Conservation (phyloP, 2,113 vertebrate species). For the Cryptotis parvus region DNA sequence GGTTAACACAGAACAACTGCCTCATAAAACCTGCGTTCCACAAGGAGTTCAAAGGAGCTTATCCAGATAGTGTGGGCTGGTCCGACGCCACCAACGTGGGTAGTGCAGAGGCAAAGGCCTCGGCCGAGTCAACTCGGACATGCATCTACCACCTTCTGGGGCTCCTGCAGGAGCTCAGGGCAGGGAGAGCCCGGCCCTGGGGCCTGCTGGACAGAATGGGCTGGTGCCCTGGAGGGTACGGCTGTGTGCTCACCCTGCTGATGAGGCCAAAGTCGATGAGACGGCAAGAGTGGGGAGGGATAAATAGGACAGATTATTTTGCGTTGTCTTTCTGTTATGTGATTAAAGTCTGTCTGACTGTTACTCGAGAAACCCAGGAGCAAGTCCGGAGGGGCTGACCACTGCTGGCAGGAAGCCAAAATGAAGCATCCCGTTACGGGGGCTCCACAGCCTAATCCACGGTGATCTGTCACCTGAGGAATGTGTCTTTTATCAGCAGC, state of each 20-base stretch:
- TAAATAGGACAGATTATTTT: constrained; percentile 56
- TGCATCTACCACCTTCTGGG: neutral
- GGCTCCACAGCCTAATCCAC: constrained; percentile 19
- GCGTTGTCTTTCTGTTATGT: constrained; percentile 58
- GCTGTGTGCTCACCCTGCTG: neutral
- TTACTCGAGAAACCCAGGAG: constrained; percentile 50
- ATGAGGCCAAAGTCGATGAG: constrained; percentile 27
- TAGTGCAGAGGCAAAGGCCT: constrained; percentile 12
- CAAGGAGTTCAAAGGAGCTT: constrained; percentile 75
- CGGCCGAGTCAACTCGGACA: constrained; percentile 8
- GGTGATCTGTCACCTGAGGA: neutral
- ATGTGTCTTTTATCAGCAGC: neutral
- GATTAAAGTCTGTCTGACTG: constrained; percentile 57
- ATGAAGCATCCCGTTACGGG: neutral
- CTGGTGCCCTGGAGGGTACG: neutral
- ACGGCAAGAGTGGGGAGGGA: constrained; percentile 46
- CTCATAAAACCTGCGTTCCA: constrained; percentile 71
- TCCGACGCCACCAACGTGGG: constrained; percentile 18
- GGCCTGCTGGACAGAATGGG: neutral
- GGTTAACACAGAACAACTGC: constrained; percentile 72
- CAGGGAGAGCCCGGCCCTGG: neutral
- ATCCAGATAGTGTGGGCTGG: constrained; percentile 41
- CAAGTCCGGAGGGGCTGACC: constrained; percentile 54
- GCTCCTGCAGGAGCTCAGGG: neutral
- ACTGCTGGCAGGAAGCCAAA: constrained; percentile 38